Percentiles rank a stretch among this genome's conserved stretches.
Evolutionary conservation across 2,888 invertebrate species (phyloP).

Genomic region (Hyles lineata): DNA sequence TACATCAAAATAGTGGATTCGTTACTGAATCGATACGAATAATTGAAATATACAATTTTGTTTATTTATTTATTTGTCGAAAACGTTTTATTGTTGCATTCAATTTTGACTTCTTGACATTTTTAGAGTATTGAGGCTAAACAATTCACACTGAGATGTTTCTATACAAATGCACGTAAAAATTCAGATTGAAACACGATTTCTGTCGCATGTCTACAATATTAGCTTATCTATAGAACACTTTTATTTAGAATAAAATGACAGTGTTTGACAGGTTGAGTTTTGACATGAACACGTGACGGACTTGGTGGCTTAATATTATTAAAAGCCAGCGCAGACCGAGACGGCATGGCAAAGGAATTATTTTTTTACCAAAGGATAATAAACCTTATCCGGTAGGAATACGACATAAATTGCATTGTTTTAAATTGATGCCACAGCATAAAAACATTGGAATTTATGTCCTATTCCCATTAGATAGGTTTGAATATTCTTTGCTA

Average conservation of each 20-base stretch:
- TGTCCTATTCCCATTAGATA: too few relatives aligned
- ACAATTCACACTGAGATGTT: not conserved
- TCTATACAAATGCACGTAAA: conserved; percentile 16
- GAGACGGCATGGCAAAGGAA: too few relatives aligned
- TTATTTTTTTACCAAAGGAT: too few relatives aligned
- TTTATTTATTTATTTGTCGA: too few relatives aligned
- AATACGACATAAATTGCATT: too few relatives aligned
- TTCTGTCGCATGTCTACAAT: conserved; percentile 2
- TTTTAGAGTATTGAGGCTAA: conserved; percentile 9
- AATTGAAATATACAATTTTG: too few relatives aligned
- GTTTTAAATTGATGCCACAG: too few relatives aligned
- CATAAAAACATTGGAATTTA: too few relatives aligned
- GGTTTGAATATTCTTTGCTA: too few relatives aligned
- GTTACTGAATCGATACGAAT: too few relatives aligned
- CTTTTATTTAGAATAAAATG: conserved; percentile 15
- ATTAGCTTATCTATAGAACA: conserved; percentile 16
- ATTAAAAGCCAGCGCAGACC: not conserved
- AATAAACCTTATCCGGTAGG: too few relatives aligned
- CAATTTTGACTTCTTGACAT: not conserved
- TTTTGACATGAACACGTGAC: conserved; percentile 2
- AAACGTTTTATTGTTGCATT: not conserved
- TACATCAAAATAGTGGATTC: too few relatives aligned
- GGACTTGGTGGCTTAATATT: not conserved
- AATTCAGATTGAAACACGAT: conserved; percentile 1
- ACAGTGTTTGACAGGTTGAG: not conserved